Evolutionary conservation across 1,140 invertebrate genomes (phyloP).

Genomic region (Drosophila elegans): DNA sequence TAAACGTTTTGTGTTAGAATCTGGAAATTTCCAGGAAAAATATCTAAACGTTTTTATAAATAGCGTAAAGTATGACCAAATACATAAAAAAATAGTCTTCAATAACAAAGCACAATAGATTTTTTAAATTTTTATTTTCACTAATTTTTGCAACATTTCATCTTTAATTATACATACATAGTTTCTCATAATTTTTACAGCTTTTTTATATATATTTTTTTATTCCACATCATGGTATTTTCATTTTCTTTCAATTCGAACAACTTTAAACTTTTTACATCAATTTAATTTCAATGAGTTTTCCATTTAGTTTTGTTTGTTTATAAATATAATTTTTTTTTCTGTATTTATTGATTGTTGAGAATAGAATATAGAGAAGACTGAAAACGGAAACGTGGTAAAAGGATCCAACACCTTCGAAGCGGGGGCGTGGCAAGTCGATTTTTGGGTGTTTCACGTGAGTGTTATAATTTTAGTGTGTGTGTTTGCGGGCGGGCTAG

Average conservation of each 20-base stretch:
- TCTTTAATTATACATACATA: constrained; percentile 79
- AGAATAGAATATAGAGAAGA: constrained; percentile 41
- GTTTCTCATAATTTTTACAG: constrained; percentile 76
- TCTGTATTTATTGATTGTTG: constrained; percentile 38
- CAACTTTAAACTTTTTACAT: constrained; percentile 76
- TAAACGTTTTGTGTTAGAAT: too few relatives aligned
- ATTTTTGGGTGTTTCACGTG: constrained; percentile 7
- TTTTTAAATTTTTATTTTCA: constrained; percentile 73
- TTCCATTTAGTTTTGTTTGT: constrained; percentile 42
- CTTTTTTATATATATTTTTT: constrained; percentile 52
- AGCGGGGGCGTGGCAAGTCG: constrained; percentile 8
- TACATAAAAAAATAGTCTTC: too few relatives aligned
- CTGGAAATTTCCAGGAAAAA: too few relatives aligned
- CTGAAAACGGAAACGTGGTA: constrained; percentile 38
- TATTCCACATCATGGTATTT: constrained; percentile 32
- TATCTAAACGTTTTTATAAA: too few relatives aligned
- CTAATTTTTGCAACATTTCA: constrained; percentile 78
- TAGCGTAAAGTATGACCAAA: too few relatives aligned
- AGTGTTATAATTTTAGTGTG: neutral
- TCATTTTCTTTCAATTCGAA: constrained; percentile 64
- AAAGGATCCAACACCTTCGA: constrained; percentile 20
- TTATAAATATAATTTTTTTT: constrained; percentile 43
- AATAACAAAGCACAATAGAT: neutral
- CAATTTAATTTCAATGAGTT: constrained; percentile 69
- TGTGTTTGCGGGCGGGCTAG: constrained; percentile 16